phyloP scores from a whole-genome alignment of 2,797 vertebrate genomes.

The Dendrocincla fuliginosa region DNA sequence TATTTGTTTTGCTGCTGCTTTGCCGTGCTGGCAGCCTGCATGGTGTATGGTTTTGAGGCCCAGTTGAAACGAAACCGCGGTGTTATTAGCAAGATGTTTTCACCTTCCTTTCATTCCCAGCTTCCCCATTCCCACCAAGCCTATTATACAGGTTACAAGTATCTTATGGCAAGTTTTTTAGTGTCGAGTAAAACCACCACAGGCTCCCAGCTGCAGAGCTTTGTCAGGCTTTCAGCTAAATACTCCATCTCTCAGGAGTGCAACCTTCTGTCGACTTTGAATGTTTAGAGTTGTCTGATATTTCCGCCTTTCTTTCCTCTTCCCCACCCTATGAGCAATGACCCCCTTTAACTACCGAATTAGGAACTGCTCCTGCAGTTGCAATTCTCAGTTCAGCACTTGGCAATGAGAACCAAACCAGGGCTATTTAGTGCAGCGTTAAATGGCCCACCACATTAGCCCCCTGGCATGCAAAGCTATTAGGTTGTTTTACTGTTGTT shows the following conservation, averaged over 20 bases:
- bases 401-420: constrained; percentile 79
- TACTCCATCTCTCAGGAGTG: constrained; percentile 47
- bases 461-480: constrained; percentile 82
- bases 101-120: constrained; percentile 52
- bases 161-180: constrained; percentile 59
- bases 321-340: constrained; percentile 77
- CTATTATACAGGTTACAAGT: constrained; percentile 67
- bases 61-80: constrained; percentile 11
- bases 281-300: constrained; percentile 40
- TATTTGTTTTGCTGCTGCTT: constrained; percentile 11
- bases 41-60: constrained; percentile 39
- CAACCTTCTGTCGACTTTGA: constrained; percentile 70
- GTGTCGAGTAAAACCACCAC: constrained; percentile 18
- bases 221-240: constrained; percentile 59
- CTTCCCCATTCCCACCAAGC: constrained; percentile 48
- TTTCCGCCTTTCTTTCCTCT: not conserved
- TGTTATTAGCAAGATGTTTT: constrained; percentile 62
- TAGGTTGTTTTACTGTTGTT: constrained; percentile 82
- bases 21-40: constrained; percentile 26
- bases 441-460: constrained; percentile 81
- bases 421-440: constrained; percentile 80
- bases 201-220: constrained; percentile 65
- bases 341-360: constrained; percentile 83
- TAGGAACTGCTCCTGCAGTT: constrained; percentile 75
- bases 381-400: constrained; percentile 82